Percentiles rank a stretch among this genome's conserved stretches.
Conservation (phyloP, 1,140 invertebrate species). For the Portunus trituberculatus region DNA sequence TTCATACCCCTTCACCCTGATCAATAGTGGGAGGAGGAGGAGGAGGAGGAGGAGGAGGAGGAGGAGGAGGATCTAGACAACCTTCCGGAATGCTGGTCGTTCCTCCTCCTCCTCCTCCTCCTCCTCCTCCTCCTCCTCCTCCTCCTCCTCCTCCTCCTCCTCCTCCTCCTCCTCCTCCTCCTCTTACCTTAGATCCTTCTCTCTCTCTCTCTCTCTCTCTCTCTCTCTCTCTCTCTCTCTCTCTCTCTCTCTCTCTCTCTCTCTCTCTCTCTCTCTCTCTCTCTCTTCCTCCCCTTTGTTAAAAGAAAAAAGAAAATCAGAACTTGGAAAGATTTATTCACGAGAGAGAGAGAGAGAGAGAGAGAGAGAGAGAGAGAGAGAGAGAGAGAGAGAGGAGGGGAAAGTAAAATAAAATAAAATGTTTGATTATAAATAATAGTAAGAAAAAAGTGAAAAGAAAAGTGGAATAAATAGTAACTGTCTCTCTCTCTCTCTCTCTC, state of each 20-base stretch:
- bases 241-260: too few species aligned
- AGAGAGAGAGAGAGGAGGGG: too few species aligned
- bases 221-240: neutral
- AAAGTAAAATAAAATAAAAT: too few species aligned
- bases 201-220: neutral
- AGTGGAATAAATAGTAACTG: neutral
- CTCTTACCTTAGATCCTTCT: neutral
- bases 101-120: slow-evolving; percentile 1
- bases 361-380: too few species aligned
- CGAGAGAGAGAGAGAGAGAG: too few species aligned
- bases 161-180: slow-evolving; percentile 8
- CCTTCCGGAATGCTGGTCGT: neutral
- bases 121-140: slow-evolving; percentile 16
- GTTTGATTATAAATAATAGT: too few species aligned
- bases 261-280: neutral
- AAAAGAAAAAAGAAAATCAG: too few species aligned
- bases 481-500: slow-evolving; percentile 32
- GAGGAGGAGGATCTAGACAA: neutral
- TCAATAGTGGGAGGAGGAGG: too few species aligned
- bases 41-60: too few species aligned
- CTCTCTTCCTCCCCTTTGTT: neutral
- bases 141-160: neutral
- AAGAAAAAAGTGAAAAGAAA: too few species aligned
- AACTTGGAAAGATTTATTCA: neutral
- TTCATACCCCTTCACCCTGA: neutral